A percentile compares a stretch with the other conserved stretches of the same genome.
phyloP scores from a whole-genome alignment of 2,888 invertebrate species.

The Cephus spinipes region DNA sequence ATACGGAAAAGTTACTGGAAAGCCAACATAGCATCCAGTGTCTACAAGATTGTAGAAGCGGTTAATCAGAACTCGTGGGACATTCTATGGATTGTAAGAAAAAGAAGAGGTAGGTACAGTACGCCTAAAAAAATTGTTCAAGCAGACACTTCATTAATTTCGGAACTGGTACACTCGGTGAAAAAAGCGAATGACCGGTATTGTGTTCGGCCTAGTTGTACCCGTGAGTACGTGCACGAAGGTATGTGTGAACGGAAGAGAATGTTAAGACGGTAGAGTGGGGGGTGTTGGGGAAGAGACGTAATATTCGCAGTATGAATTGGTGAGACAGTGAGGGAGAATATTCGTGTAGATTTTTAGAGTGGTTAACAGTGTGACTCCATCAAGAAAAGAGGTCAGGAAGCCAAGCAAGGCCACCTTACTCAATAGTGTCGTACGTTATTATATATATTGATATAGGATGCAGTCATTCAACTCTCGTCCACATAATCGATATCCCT shows the following conservation, averaged over 20 bases:
- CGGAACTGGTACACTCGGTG: neutral
- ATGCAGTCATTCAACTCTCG: slow-evolving; percentile 4
- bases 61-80: neutral
- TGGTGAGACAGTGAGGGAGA: slow-evolving; percentile 4
- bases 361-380: neutral
- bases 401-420: slow-evolving; percentile 5
- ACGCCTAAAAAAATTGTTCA: neutral
- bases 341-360: neutral
- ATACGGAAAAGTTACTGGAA: neutral
- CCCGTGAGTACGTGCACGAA: neutral
- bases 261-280: neutral
- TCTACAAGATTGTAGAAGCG: neutral
- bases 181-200: neutral
- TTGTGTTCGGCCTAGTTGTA: neutral
- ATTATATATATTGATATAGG: neutral
- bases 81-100: neutral
- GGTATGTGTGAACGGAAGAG: neutral
- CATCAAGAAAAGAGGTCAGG: slow-evolving; percentile 10
- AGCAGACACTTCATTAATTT: neutral
- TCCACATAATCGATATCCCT: neutral
- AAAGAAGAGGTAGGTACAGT: neutral
- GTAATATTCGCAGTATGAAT: neutral
- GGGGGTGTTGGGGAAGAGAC: neutral
- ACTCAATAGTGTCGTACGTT: neutral
- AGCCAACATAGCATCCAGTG: neutral